Percentiles rank a stretch among this genome's conserved stretches.
Conservation (phyloP, 2,797 vertebrate species). For the Saxicola maurus region DNA sequence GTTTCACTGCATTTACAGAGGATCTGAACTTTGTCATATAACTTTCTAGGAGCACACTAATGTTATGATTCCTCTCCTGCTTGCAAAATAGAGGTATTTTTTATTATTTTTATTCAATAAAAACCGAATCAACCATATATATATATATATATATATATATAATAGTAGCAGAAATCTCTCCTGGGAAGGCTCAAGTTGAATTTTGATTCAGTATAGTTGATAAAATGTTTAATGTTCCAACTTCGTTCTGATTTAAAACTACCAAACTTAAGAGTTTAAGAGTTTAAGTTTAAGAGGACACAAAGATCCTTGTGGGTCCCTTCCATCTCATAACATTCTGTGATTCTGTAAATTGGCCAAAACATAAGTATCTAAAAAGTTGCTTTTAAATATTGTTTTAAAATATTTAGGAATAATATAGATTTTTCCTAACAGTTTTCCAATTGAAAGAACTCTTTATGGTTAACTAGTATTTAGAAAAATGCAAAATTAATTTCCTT, state of each 20-base stretch:
- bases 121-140: background rate
- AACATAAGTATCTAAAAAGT: background rate
- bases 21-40: background rate
- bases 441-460: background rate
- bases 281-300: too few relatives aligned
- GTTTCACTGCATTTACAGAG: background rate
- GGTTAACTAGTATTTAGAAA: background rate
- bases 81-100: background rate
- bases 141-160: background rate
- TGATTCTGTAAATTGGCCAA: background rate
- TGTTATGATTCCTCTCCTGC: background rate
- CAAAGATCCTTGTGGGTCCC: background rate
- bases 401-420: background rate
- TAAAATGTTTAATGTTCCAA: background rate
- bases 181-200: background rate
- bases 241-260: background rate
- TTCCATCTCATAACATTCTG: background rate
- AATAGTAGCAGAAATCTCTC: background rate
- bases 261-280: background rate
- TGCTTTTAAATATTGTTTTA: background rate
- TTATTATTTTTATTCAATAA: rapidly evolving
- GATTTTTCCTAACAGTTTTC: background rate
- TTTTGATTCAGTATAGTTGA: background rate
- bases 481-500: background rate
- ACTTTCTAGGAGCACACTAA: background rate